Percentiles rank a stretch among this genome's conserved stretches.
phyloP scores from a whole-genome alignment of 2,888 invertebrate genomes.

The Athalia rosae region DNA sequence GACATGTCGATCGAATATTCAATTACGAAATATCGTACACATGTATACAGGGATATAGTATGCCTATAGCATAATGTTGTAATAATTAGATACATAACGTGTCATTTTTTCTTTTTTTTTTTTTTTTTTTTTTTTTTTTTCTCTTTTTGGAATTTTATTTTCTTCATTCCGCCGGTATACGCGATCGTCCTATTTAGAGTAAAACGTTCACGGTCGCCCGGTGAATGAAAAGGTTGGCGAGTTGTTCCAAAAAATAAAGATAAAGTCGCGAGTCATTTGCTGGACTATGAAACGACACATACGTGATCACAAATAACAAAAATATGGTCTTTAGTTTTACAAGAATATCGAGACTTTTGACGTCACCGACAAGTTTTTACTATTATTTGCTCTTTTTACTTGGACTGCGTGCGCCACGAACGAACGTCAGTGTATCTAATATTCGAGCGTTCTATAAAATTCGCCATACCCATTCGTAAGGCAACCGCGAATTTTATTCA shows the following conservation, averaged over 20 bases:
- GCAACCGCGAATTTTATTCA: not conserved
- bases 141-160: no score
- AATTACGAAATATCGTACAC: no score
- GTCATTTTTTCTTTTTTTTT: no score
- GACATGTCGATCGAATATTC: no score
- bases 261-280: no score
- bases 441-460: slow-evolving; percentile 28
- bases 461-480: not conserved
- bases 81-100: no score
- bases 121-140: no score
- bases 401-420: not conserved
- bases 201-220: slow-evolving; percentile 31
- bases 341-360: slow-evolving; percentile 30
- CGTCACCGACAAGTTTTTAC: slow-evolving; percentile 33
- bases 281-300: no score
- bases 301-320: not conserved
- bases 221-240: slow-evolving; percentile 14
- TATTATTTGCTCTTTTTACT: slow-evolving; percentile 2
- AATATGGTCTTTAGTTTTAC: slow-evolving; percentile 11
- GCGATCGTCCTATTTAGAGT: not conserved
- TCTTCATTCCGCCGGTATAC: no score
- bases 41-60: no score
- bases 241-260: not conserved
- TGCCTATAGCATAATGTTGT: no score
- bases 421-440: slow-evolving; percentile 6